Evolutionary conservation across 2,113 vertebrate genomes (phyloP).

Genomic region (Fregata magnificens): DNA sequence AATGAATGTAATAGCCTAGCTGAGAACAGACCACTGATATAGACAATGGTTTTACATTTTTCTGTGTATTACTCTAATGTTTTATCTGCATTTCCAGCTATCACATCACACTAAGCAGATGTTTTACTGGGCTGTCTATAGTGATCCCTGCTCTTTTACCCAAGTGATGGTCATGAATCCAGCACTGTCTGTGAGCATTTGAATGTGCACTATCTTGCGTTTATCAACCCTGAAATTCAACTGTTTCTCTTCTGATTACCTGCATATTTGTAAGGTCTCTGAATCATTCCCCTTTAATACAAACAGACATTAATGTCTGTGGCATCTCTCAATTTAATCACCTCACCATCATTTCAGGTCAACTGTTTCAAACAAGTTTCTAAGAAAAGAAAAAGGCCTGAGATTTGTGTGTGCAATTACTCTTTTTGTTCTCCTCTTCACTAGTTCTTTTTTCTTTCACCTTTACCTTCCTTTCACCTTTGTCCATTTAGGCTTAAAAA

Average conservation of each 20-base stretch:
- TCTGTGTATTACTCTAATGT: neutral
- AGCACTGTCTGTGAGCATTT: neutral
- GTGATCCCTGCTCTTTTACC: neutral
- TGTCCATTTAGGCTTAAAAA: neutral
- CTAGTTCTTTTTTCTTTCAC: neutral
- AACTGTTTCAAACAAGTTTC: neutral
- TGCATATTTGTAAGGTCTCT: neutral
- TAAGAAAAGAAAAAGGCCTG: neutral
- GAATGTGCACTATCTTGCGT: neutral
- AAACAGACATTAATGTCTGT: neutral
- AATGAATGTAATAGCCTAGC: neutral
- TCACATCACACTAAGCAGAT: neutral
- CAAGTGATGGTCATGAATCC: neutral
- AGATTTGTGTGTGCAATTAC: neutral
- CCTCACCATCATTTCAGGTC: neutral
- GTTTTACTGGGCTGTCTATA: neutral
- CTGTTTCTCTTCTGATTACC: neutral
- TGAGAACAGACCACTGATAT: neutral
- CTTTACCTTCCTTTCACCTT: neutral
- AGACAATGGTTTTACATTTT: neutral
- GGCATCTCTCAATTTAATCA: neutral
- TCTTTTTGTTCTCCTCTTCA: neutral
- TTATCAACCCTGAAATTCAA: neutral
- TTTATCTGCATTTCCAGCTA: constrained; percentile 4
- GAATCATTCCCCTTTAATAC: neutral